phyloP scores from a whole-genome alignment of 2,888 invertebrate genomes.

The Parnassius apollo region DNA sequence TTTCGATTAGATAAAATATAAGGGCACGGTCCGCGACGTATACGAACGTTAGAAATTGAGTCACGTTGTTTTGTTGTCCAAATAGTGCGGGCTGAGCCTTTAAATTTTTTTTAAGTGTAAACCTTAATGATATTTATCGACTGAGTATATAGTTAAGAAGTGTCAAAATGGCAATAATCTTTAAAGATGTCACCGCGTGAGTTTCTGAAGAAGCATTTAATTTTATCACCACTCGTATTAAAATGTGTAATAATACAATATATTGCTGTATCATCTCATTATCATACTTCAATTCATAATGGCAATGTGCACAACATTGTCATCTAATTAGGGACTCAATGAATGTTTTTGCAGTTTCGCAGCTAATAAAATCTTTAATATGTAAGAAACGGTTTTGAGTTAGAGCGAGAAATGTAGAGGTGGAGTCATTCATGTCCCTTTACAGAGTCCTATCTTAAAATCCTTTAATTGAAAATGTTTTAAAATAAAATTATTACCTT shows the following conservation, averaged over 20 bases:
- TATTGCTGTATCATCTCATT: conserved; percentile 8
- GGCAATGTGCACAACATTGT: not conserved
- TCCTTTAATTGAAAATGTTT: not conserved
- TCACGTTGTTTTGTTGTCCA: conserved; percentile 8
- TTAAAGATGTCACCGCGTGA: conserved; percentile 54
- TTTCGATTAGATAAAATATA: not conserved
- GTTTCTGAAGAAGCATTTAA: conserved; percentile 69
- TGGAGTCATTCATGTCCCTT: conserved; percentile 8
- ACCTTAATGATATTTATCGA: conserved; percentile 65
- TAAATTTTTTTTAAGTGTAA: conserved; percentile 54
- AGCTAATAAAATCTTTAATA: conserved; percentile 21
- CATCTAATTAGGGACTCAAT: conserved; percentile 18
- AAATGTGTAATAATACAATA: conserved; percentile 25
- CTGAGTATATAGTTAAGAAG: conserved; percentile 63
- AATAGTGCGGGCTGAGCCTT: conserved; percentile 30
- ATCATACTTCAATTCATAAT: conserved; percentile 15
- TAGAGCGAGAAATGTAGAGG: conserved; percentile 11
- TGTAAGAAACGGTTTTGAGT: conserved; percentile 25
- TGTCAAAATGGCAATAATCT: conserved; percentile 48
- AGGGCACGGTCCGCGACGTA: conserved; percentile 21
- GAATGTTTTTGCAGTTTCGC: not conserved
- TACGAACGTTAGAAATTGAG: conserved; percentile 25
- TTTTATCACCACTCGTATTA: conserved; percentile 36
- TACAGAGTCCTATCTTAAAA: conserved; percentile 22
- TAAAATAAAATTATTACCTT: not conserved